Base-by-base conservation (phyloP, 2,113 vertebrate species). In the Dicaeum eximium region DNA sequence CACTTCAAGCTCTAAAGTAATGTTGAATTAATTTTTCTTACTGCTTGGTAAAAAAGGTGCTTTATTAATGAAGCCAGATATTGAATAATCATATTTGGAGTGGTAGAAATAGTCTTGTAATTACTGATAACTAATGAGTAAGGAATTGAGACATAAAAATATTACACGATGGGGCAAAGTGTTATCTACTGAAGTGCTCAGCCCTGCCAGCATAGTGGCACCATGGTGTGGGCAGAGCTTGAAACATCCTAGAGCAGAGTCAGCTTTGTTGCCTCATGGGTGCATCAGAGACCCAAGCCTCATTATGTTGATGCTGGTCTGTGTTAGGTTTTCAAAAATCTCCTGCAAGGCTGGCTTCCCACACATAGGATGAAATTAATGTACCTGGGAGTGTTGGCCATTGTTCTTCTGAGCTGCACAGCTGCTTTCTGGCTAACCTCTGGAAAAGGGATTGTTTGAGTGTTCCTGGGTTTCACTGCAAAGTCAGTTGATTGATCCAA, bases 311-410 rank as follows among this genome's bases (percentile, higher is more conserved):
- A 16, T 88, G 25, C 28, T 42, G 44, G 27, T 60, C 48, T 75
- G 38, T n/a, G 19, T 74, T 56, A 75, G 33, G 11, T 70, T 88
- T 95, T 38, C 31, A 51, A 69, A 85, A 86, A 44, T 40, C 28
- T 67, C 14, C 42, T 69, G 22, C 15, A 53, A 48, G 48, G 22
- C 27, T 69, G 48, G 17, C 30, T 86, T 75, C 10, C 0, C 1
- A 5, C 7, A 18, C 3, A 2, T 16, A 27, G 37, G 15, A 17
- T 86, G 47, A 53, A 88, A 70, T 72, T 18, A 15, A 4, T 0
- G 1, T 45, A 8, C 8, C 2, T 1, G 4, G 48, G 31, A 10
- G n/a, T 7, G 4, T 21, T 79, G 62, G 54, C 28, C 27, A 11
- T 38, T 4, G 6, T 56, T 22, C 44, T 64, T 19, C 5, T 20